These are phyloP conservation scores for Periophthalmus magnuspinnatus DNA, from an alignment of 2,797 vertebrate species.

Conservation along the genomic window DNA sequence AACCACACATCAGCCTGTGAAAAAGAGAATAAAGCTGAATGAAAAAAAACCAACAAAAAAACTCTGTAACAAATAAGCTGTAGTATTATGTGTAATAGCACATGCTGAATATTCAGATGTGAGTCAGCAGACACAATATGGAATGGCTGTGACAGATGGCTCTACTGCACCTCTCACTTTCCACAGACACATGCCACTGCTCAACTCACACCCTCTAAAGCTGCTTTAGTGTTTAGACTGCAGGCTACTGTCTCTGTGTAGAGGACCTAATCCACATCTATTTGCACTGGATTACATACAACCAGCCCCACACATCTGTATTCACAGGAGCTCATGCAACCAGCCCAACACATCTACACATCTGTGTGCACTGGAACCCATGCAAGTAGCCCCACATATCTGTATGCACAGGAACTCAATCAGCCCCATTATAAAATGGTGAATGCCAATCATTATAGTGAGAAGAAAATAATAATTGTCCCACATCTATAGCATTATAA, in stretches of 20 bases:
- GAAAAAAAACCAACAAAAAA: not conserved
- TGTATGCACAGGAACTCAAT: not conserved
- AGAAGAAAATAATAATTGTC: not conserved
- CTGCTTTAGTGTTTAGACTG: not conserved
- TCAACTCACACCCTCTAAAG: constrained; percentile 7
- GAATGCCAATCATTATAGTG: too few species aligned
- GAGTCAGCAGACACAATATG: constrained; percentile 9
- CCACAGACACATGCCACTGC: constrained; percentile 7
- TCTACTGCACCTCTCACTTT: constrained; percentile 2
- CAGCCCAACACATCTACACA: not conserved
- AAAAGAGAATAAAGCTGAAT: not conserved
- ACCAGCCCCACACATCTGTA: not conserved
- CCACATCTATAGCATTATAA: not conserved
- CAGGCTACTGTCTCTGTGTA: not conserved
- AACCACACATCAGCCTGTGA: too few species aligned
- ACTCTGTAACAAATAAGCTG: not conserved
- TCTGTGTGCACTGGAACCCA: not conserved
- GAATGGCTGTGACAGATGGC: not conserved
- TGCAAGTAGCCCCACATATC: not conserved
- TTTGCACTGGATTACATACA: too few species aligned
- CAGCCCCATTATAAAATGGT: not conserved
- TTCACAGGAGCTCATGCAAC: not conserved
- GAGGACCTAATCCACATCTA: constrained; percentile 2
- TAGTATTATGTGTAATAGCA: not conserved
- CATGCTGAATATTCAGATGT: not conserved